Percentiles rank a stretch among this genome's conserved stretches.
Evolutionary conservation across 2,797 vertebrate genomes (phyloP).

Genomic region (Naso thynnoides): DNA sequence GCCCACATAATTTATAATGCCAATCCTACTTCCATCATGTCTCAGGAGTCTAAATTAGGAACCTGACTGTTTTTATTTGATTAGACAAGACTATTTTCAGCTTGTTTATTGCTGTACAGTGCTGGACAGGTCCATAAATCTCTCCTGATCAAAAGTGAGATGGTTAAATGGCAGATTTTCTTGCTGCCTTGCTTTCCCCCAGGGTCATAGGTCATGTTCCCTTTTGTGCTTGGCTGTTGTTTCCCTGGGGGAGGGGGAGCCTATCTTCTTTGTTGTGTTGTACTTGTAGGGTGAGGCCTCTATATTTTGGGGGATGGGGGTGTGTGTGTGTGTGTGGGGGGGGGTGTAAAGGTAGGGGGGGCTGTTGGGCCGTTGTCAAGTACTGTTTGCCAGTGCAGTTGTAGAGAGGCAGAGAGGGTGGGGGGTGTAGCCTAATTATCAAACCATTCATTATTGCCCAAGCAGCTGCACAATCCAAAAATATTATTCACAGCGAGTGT

Average conservation of each 20-base stretch:
- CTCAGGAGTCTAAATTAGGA: slow-evolving; percentile 30
- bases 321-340: too few species aligned
- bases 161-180: slow-evolving; percentile 61
- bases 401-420: slow-evolving; percentile 24
- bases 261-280: slow-evolving; percentile 77
- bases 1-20: slow-evolving; percentile 27
- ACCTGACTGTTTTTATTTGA: slow-evolving; percentile 18
- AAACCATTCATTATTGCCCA: slow-evolving; percentile 66
- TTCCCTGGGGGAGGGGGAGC: slow-evolving; percentile 72
- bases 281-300: slow-evolving; percentile 77
- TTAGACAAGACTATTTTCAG: slow-evolving; percentile 31
- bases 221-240: slow-evolving; percentile 71
- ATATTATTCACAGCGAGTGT: slow-evolving; percentile 72
- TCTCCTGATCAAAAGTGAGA: slow-evolving; percentile 34
- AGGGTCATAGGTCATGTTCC: slow-evolving; percentile 78
- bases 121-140: slow-evolving; percentile 29
- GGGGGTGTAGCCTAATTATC: slow-evolving; percentile 63
- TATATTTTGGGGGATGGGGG: slow-evolving; percentile 40
- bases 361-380: slow-evolving; percentile 55
- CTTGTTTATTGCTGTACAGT: slow-evolving; percentile 14
- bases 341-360: slow-evolving; percentile 18
- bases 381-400: slow-evolving; percentile 53
- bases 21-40: slow-evolving; percentile 29
- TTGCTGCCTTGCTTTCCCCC: slow-evolving; percentile 30
- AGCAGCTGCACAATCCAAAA: slow-evolving; percentile 76